phyloP scores from a whole-genome alignment of 1,140 invertebrate genomes.

The Nylanderia fulva region DNA sequence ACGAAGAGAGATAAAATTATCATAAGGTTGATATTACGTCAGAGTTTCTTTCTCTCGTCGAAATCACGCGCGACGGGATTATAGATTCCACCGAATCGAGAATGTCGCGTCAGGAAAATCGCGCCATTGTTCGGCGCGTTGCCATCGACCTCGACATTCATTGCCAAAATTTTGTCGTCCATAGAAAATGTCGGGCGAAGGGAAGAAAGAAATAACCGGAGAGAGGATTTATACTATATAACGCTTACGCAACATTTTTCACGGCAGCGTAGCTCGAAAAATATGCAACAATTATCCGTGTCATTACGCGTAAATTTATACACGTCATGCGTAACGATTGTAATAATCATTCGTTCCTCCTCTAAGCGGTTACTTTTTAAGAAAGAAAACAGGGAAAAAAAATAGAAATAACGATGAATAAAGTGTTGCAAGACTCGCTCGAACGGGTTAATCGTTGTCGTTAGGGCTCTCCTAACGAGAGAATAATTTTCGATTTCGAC shows the following conservation, averaged over 20 bases:
- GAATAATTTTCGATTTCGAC: constrained; percentile 45
- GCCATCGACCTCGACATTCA: constrained; percentile 34
- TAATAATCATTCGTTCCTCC: neutral
- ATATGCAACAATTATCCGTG: neutral
- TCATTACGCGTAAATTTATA: neutral
- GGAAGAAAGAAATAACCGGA: constrained; percentile 1
- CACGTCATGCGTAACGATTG: neutral
- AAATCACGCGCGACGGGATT: constrained; percentile 39
- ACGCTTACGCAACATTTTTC: neutral
- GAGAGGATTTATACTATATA: constrained; percentile 5
- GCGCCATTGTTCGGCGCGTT: constrained; percentile 43
- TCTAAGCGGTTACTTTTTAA: neutral
- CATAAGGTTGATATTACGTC: no score
- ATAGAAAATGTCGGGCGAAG: constrained; percentile 4
- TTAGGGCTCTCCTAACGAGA: neutral
- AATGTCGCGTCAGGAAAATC: constrained; percentile 52
- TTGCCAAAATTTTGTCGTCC: constrained; percentile 52
- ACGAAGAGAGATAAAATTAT: constrained; percentile 7
- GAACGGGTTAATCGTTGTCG: neutral
- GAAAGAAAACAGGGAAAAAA: no score
- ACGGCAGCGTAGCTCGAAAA: neutral
- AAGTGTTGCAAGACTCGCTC: neutral
- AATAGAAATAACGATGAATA: neutral
- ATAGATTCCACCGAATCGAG: constrained; percentile 38
- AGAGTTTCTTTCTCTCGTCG: neutral